Base-by-base conservation (phyloP, 2,888 invertebrate species). In the Drosophila anomelani region DNA sequence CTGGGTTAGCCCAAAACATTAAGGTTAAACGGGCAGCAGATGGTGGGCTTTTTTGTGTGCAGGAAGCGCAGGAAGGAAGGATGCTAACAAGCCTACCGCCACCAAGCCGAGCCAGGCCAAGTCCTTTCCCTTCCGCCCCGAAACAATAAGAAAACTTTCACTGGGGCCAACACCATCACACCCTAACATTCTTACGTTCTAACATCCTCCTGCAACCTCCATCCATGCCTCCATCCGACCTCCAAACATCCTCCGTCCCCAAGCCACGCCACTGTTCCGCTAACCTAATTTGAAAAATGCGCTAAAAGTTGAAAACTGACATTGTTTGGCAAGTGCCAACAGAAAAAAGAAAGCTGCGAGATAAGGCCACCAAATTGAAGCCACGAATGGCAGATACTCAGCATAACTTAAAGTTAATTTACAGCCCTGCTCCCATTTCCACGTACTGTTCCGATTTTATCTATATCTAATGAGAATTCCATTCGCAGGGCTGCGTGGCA, bases 231-330 rank as follows among this genome's bases (percentile, higher is more conserved):
- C 43, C 43, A 20, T 43, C 38, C 43, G 12, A 23, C 38, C 41
- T 34, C 39, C 46, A 47, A 46, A 43, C 43, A 20, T 23, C 17
- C 13, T 26, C 46, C 29, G 1, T n/a, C 59, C 63, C 44, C 34
- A 9, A 20, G 9, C 57, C 49, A 36, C 61, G 15, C 36, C 51
- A 34, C 43, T 63, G 61, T 76, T 71, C 80, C 61, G 78, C 61
- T 81, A 81, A 81, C 81, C 81, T 62, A 81, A 81, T 83, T 81
- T 81, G 76, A 83, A 69, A 78, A 80, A 83, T 78, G 76, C 54
- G 78, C 80, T 67, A 68, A 78, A 80, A 78, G 80, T 78, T 70
- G 70, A 72, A 72, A 75, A 73, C 78, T 82, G 83, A 82, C 76
- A 75, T 53, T 62, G 74, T 77, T 66, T 76, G 78, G 62, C 59